Evolutionary conservation across 2,888 invertebrate species (phyloP), one percentile per base, ranked within the genome.

Genomic region (Agonum fuliginosum): DNA sequence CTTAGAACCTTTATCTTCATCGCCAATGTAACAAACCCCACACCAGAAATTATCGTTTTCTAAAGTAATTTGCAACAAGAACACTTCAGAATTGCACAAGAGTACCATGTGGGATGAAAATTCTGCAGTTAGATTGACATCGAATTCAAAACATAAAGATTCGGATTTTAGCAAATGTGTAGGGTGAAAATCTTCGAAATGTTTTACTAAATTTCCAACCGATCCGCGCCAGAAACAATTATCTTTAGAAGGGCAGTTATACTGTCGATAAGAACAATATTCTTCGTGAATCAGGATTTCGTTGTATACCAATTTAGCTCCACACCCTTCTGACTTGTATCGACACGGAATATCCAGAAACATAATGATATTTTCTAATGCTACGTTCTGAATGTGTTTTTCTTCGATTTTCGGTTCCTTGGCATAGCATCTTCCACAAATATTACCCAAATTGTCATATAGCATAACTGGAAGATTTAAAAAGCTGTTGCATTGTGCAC

Each of bases 391-490:
- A 34, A 83, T 41, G 22, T 79, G 78, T 17, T 8, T 12, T n/a
- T 69, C 71, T 51, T 72, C 78, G 2, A 78, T 37, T 46, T 67
- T 46, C 3, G 58, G 71, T 3, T 80, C 80, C 71, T 82, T 79
- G 51, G 81, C 78, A 46, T 78, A 81, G 78, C 85, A 85, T 4
- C 75, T 78, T 6, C 81, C 81, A 75, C 85, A 85, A 14, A 84
- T 78, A 72, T 84, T 84, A 19, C 85, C 85, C 4, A 81, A 51
- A 65, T 81, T 80, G 78, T 83, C 81, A 3, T 83, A 82, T 22
- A 84, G 78, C 81, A 83, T 83, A 75, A 85, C 83, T n/a, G 84
- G 84, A 34, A 80, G 78, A 19, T 81, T 82, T 67, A 83, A 80
- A 34, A 85, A 79, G 24, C 82, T 81, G 12, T 81, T 80, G 75